A percentile compares a stretch with the other conserved stretches of the same genome.
These are phyloP conservation scores for Cyanocitta stelleri DNA, from an alignment of 2,113 vertebrate species.

Conservation along the genomic window DNA sequence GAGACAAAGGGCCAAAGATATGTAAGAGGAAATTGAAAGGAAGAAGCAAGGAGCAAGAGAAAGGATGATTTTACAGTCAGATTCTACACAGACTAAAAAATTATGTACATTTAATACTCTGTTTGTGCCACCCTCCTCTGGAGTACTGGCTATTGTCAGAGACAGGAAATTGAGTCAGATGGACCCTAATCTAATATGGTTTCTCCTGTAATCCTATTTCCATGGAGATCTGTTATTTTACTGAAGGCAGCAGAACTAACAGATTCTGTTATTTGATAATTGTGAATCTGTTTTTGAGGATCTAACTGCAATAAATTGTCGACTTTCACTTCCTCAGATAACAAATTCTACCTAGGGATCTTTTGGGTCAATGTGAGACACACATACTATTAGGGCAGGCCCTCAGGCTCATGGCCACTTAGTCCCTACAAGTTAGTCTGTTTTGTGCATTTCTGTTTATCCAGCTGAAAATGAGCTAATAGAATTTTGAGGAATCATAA, in stretches of 20 bases:
- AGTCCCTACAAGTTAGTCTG: background rate
- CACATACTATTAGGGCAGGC: background rate
- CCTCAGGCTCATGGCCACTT: background rate
- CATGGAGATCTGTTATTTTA: conserved; percentile 47
- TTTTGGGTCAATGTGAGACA: background rate
- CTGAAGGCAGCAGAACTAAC: conserved; percentile 34
- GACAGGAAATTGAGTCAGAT: conserved; percentile 25
- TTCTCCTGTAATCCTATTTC: conserved; percentile 46
- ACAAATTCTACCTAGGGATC: background rate
- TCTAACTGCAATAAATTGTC: conserved; percentile 25
- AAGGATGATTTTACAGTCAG: background rate
- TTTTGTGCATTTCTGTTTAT: background rate
- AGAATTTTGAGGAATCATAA: background rate
- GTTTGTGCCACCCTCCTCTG: background rate
- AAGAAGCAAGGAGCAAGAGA: background rate
- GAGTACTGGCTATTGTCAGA: conserved; percentile 29
- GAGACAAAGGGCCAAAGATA: background rate
- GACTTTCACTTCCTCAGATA: conserved; percentile 17
- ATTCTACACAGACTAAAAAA: background rate
- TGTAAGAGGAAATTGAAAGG: background rate
- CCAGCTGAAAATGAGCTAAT: background rate
- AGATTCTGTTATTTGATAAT: conserved; percentile 57
- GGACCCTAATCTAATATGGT: conserved; percentile 34
- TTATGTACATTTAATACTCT: background rate
- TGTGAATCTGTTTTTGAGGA: conserved; percentile 41